Base-by-base conservation (phyloP, 2,113 vertebrate genomes). In the Alethe diademata region DNA sequence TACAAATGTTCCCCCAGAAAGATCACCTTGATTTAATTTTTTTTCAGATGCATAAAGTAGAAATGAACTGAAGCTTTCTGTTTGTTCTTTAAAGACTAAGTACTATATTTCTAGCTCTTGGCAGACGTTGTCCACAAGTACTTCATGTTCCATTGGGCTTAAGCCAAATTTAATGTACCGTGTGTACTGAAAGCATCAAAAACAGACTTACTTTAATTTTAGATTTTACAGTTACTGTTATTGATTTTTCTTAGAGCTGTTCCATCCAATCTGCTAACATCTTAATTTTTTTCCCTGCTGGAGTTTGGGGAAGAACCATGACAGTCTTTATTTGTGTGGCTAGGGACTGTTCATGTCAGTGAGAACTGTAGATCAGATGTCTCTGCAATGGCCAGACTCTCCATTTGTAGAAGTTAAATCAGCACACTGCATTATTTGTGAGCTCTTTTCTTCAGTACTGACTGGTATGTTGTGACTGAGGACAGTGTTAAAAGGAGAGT, bases 41-140 rank as follows among this genome's bases (percentile, higher is more conserved):
- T 93, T 88, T 85, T 92, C 65, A 85, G 61, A 65, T 88, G 47
- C 61, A 24, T 79, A 8, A 86, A 91, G 70, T 84, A 69, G 88
- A 92, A 96, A 75, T 70, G 65, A 70, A 95, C 90, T 62, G 86
- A 96, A 53, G 36, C 80, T 48, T 50, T 94, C 93, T 95, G 74
- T 88, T 97, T 93, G 86, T 96, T 97, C 96, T 96, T 97, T 71
- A 95, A 92, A 97, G 88, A 81, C 82, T 90, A 88, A 91, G 65
- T 90, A 87, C 93, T 97, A 0, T 90, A 93, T 95, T 97, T 91
- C 95, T 97, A 86, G 90, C 92, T 98, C 93, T 98, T 97, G 96
- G 95, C 95, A 97, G 91, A 81, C 83, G 78, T 48, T 93, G 48
- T 96, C 93, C 80, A 64, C 71, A 75, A 95, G 93, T 96, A 94